Conservation (phyloP, 2,888 invertebrate genomes). For the Callosobruchus maculatus region DNA sequence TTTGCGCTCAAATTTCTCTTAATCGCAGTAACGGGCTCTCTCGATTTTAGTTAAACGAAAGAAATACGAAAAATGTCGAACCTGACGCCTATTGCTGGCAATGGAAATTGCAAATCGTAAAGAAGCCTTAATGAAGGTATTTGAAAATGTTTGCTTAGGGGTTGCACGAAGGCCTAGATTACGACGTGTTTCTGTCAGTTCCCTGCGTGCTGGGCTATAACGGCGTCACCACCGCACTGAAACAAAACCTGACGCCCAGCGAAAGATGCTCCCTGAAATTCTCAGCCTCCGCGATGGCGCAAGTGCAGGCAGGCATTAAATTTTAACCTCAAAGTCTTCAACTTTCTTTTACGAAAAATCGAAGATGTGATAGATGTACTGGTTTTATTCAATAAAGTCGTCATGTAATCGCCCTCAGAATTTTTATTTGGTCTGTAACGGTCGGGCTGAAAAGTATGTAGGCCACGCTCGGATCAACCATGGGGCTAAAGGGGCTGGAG, state of each 20-base stretch:
- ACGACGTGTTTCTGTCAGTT: constrained; percentile 30
- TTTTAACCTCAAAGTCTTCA: constrained; percentile 8
- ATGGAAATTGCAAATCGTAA: too few species aligned
- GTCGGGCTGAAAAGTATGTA: too few species aligned
- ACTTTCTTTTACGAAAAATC: neutral
- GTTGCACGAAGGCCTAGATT: constrained; percentile 21
- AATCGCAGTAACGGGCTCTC: too few species aligned
- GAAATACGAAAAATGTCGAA: too few species aligned
- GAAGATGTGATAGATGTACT: neutral
- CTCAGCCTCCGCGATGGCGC: constrained; percentile 63
- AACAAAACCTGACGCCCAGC: constrained; percentile 15
- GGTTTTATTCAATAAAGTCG: neutral
- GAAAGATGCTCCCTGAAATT: constrained; percentile 24
- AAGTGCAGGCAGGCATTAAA: constrained; percentile 56
- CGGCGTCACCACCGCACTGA: constrained; percentile 20
- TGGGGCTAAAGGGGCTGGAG: too few species aligned
- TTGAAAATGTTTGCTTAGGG: constrained; percentile 17
- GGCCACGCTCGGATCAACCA: too few species aligned
- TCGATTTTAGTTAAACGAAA: too few species aligned
- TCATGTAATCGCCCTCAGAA: neutral
- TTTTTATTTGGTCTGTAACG: too few species aligned
- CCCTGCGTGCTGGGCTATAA: constrained; percentile 21
- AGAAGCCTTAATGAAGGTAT: too few species aligned
- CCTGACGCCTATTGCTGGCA: too few species aligned
- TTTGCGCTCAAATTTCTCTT: too few species aligned